Evolutionary conservation across 92 coral and sea anemone species (phyloP).

Genomic region (Zoanthus gigantus): DNA sequence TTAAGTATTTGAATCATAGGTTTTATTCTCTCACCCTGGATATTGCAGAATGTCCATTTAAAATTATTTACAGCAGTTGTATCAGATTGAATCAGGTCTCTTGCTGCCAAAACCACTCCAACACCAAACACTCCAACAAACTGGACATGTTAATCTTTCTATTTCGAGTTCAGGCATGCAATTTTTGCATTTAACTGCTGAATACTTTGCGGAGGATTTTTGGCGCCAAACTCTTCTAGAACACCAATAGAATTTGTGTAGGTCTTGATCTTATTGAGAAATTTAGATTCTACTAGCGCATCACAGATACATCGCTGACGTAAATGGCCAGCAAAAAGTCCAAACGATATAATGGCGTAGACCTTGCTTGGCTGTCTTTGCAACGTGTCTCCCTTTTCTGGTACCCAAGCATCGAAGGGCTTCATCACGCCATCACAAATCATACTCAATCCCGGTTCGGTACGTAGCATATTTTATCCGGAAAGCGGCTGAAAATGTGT

Average conservation of each 20-base stretch:
- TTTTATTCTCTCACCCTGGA: no score
- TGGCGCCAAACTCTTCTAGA: neutral
- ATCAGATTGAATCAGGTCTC: no score
- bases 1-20: no score
- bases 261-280: neutral
- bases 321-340: conserved; percentile 50
- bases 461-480: conserved; percentile 2
- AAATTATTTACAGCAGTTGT: no score
- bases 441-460: neutral
- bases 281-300: neutral
- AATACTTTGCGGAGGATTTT: neutral
- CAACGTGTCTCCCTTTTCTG: neutral
- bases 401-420: neutral
- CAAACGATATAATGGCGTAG: conserved; percentile 21
- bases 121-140: no score
- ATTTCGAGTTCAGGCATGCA: neutral
- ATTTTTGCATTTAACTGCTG: conserved; percentile 9
- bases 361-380: conserved; percentile 1
- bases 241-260: neutral
- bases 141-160: neutral
- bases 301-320: conserved; percentile 34
- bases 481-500: conserved; percentile 20
- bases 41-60: no score
- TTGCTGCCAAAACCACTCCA: no score
- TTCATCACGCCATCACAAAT: neutral